phyloP scores from a whole-genome alignment of 2,797 vertebrate genomes.

The Sparidentex hasta region DNA sequence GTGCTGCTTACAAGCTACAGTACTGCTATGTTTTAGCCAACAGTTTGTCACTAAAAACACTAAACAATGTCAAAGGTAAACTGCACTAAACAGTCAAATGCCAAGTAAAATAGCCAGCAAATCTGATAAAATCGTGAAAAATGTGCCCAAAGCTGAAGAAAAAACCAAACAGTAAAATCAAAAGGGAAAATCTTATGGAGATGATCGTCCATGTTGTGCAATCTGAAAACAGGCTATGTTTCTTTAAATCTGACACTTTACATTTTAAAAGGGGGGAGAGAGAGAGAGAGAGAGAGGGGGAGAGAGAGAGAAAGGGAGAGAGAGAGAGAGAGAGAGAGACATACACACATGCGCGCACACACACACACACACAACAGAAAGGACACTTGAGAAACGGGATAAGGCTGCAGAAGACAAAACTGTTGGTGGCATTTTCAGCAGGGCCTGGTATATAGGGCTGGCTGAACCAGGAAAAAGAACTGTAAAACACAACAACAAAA shows the following conservation, averaged over 20 bases:
- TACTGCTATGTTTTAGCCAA: slow-evolving; percentile 59
- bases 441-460: slow-evolving; percentile 99
- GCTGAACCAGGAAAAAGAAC: slow-evolving; percentile 99
- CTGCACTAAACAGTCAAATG: slow-evolving; percentile 52
- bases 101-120: slow-evolving; percentile 89
- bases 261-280: slow-evolving; percentile 61
- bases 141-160: slow-evolving; percentile 90
- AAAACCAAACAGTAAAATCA: slow-evolving; percentile 68
- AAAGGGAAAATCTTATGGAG: slow-evolving; percentile 72
- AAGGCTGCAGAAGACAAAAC: slow-evolving; percentile 99
- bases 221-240: slow-evolving; percentile 83
- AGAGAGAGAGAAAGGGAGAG: slow-evolving; percentile 77
- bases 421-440: slow-evolving; percentile 99
- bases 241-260: slow-evolving; percentile 82
- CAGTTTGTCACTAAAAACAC: slow-evolving; percentile 42
- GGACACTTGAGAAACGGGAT: slow-evolving; percentile 99
- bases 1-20: slow-evolving; percentile 56
- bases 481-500: slow-evolving; percentile 99
- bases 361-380: slow-evolving; percentile 92
- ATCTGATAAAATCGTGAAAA: slow-evolving; percentile 89
- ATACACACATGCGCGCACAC: slow-evolving; percentile 80
- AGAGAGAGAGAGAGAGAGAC: slow-evolving; percentile 76
- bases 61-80: slow-evolving; percentile 61
- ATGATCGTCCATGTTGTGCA: slow-evolving; percentile 82
- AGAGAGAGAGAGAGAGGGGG: slow-evolving; percentile 74